A percentile compares a stretch with the other conserved stretches of the same genome.
Evolutionary conservation across 2,113 vertebrate species (phyloP).

Genomic region (Geococcyx californianus): DNA sequence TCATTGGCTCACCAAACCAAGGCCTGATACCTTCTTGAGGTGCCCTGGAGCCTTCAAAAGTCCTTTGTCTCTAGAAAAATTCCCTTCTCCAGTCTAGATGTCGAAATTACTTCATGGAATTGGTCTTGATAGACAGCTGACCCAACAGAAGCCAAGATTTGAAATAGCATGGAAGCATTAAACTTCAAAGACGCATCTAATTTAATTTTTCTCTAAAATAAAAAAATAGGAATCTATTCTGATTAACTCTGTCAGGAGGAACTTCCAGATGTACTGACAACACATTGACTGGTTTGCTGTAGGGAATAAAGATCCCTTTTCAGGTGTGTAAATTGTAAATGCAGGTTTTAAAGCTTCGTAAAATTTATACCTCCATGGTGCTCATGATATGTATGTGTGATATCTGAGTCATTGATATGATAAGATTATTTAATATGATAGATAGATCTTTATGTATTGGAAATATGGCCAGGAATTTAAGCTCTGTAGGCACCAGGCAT

Average conservation of each 20-base stretch:
- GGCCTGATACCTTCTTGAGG: background rate
- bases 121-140: background rate
- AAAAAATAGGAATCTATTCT: background rate
- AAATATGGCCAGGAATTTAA: background rate
- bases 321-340: background rate
- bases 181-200: background rate
- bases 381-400: background rate
- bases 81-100: background rate
- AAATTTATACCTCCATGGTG: background rate
- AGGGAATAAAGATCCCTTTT: background rate
- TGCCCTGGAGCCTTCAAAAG: background rate
- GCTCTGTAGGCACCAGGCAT: background rate
- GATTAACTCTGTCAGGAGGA: background rate
- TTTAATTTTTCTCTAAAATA: background rate
- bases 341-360: background rate
- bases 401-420: background rate
- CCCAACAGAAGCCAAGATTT: background rate
- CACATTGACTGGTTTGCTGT: background rate
- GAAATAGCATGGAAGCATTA: background rate
- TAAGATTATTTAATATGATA: background rate
- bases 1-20: background rate
- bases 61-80: background rate
- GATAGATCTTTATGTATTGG: background rate
- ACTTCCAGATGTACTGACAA: background rate
- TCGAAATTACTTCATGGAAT: background rate